phyloP scores from a whole-genome alignment of 1,140 invertebrate species.

The Drosophila saltans region DNA sequence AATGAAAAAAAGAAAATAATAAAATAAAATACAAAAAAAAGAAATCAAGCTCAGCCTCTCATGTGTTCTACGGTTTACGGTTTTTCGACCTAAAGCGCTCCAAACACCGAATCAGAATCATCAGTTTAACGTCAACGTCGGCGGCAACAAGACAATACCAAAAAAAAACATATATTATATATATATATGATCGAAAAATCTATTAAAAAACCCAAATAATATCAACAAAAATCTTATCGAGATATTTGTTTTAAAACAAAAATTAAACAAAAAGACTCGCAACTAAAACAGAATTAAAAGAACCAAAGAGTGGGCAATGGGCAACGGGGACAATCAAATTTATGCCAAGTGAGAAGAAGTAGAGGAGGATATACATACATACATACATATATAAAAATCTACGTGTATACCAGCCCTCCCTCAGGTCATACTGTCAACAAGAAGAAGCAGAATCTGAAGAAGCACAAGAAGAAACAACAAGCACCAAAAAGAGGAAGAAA shows the following conservation, averaged over 20 bases:
- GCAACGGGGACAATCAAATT: neutral
- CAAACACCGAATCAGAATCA: slow-evolving; percentile 78
- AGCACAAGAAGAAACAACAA: neutral
- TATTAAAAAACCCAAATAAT: neutral
- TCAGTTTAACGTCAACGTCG: slow-evolving; percentile 80
- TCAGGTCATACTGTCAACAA: neutral
- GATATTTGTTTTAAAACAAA: neutral
- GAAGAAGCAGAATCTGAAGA: neutral
- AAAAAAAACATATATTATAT: slow-evolving; percentile 20
- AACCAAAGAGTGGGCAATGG: neutral
- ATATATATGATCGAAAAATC: neutral
- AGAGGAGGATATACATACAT: neutral
- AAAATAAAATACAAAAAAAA: slow-evolving; percentile 1
- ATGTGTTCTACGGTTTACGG: slow-evolving; percentile 62
- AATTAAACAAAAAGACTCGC: neutral
- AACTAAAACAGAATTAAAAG: neutral
- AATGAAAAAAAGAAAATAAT: slow-evolving; percentile 17
- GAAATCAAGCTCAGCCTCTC: slow-evolving; percentile 63
- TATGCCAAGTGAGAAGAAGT: neutral
- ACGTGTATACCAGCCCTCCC: neutral
- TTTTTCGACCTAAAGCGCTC: slow-evolving; percentile 68
- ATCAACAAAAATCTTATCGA: neutral
- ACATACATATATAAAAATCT: too few species aligned
- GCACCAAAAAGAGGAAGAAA: neutral
- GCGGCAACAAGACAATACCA: slow-evolving; percentile 77